Percentiles rank a stretch among this genome's conserved stretches.
phyloP scores from a whole-genome alignment of 2,888 invertebrate species.

The Labia minor region DNA sequence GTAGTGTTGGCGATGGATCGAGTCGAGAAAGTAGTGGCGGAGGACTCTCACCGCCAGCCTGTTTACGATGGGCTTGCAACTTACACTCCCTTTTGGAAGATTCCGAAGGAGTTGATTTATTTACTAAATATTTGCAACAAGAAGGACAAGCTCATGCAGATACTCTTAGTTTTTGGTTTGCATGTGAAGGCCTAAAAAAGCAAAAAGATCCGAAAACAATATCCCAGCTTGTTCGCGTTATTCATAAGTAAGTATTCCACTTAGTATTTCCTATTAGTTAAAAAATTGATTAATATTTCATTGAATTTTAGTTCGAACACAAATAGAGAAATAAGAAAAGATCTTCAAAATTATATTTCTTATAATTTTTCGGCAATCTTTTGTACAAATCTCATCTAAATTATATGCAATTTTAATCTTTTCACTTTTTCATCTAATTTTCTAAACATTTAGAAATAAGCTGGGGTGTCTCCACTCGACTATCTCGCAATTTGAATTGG shows the following conservation, averaged over 20 bases:
- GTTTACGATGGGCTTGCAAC: conserved; percentile 80
- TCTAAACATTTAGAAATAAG: too few relatives aligned
- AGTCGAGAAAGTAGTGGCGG: conserved; percentile 30
- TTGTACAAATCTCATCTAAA: background rate
- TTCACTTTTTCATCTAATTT: too few relatives aligned
- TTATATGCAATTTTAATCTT: too few relatives aligned
- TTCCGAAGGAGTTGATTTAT: conserved; percentile 78
- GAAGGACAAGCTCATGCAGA: conserved; percentile 69
- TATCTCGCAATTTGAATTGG: too few relatives aligned
- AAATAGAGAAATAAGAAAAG: background rate
- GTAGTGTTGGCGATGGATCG: conserved; percentile 29
- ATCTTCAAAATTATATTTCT: background rate
- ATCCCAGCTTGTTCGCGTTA: conserved; percentile 67
- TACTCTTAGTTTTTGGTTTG: conserved; percentile 86
- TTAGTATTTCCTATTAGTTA: background rate
- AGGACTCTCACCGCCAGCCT: conserved; percentile 49
- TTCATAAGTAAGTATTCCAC: conserved; percentile 48
- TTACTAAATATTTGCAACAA: conserved; percentile 65
- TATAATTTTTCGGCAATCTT: background rate
- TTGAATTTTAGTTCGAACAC: background rate
- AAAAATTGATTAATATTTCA: too few relatives aligned
- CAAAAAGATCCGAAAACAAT: conserved; percentile 62
- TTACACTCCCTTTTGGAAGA: conserved; percentile 76
- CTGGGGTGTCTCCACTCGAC: too few relatives aligned
- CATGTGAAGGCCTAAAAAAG: conserved; percentile 76